phyloP scores from a whole-genome alignment of 2,797 vertebrate species.

The Phrynocephalus forsythii region DNA sequence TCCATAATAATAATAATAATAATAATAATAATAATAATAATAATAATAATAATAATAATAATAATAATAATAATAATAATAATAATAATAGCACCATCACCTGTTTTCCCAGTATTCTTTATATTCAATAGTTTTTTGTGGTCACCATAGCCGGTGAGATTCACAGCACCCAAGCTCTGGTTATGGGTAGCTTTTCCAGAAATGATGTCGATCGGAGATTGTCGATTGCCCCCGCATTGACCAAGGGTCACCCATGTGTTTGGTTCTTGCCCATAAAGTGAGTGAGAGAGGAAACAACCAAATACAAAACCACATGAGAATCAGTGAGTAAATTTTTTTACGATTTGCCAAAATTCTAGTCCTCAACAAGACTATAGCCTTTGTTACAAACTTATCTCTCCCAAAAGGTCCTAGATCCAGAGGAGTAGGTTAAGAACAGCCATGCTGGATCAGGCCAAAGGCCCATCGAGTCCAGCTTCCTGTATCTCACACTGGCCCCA shows the following conservation, averaged over 20 bases:
- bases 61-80: too few relatives aligned
- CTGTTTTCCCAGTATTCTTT: conserved; percentile 36
- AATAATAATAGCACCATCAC: not conserved
- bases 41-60: too few relatives aligned
- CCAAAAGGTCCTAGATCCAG: not conserved
- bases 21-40: too few relatives aligned
- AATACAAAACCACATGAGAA: not conserved
- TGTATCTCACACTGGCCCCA: too few relatives aligned
- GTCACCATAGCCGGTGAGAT: conserved; percentile 3
- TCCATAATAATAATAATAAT: too few relatives aligned
- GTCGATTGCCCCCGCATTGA: not conserved
- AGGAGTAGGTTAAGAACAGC: not conserved
- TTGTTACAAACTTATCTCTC: not conserved
- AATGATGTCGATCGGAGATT: conserved; percentile 30
- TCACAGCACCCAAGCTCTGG: not conserved
- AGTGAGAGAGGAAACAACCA: not conserved
- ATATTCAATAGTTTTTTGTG: conserved; percentile 6
- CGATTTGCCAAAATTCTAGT: not conserved
- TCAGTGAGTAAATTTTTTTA: not conserved
- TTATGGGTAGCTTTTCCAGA: not conserved
- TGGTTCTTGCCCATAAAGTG: conserved; percentile 5
- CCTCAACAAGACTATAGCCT: not conserved
- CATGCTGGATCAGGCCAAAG: too few relatives aligned
- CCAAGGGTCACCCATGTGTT: not conserved
- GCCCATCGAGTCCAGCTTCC: too few relatives aligned